Evolutionary conservation across 2,888 invertebrate species (phyloP), one percentile per base, ranked within the genome.

Genomic region (Rotaria macrura): DNA sequence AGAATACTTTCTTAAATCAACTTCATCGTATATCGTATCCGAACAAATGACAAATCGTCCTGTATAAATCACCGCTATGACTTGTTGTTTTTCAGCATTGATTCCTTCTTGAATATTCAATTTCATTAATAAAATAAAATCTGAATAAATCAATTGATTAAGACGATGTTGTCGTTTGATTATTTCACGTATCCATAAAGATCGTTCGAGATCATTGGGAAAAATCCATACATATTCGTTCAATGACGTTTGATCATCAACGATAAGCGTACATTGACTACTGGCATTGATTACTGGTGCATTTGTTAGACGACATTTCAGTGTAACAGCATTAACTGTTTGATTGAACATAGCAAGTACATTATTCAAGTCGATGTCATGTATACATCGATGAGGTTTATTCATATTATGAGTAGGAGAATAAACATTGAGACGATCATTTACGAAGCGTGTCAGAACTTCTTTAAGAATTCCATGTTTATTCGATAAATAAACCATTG

Each of bases 41-140:
- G 65, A 65, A 65, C 20, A 65, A 65, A 65, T 29, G 38, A 65
- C 65, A 34, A 65, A 65, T 17, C 65, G 65, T 65, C 65, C 65
- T 2, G 65, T 6, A 65, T 65, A 65, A 20, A 65, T 34, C 34
- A 65, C 38, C 2, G 20, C 65, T 34, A 65, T 65, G 38, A 65
- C 65, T 34, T 65, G 65, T 34, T 65, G 65, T 65, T 65, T 65
- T 65, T 65, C 65, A 34, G 65, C 65, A 65, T 65, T 65, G 0
- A 65, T 34, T 38, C 65, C 65, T 34, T 65, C 65, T 65, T 65
- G 65, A 29, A 65, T 29, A 65, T 65, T 65, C 38, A 65, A 65
- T 65, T 65, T 65, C 65, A 65, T 65, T 65, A 65, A 65, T 65
- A 65, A 20, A 65, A 65, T 65, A 65, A 65, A 65, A 65, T 65